phyloP scores from a whole-genome alignment of 1,140 invertebrate species.

The Apis dorsata region DNA sequence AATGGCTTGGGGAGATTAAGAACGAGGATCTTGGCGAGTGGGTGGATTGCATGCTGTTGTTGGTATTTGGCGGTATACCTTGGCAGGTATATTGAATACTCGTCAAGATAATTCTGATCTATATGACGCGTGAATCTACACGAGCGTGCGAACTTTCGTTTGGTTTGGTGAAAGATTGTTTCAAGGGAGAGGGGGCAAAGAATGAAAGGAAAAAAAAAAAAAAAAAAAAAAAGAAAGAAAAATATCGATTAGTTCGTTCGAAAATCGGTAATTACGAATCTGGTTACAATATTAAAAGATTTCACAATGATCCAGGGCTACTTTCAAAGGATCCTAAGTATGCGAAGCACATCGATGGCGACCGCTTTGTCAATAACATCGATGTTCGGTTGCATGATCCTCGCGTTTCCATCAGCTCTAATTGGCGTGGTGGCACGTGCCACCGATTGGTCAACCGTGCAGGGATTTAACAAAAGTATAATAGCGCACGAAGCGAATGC shows the following conservation, averaged over 20 bases:
- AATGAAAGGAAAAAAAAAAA: too few species aligned
- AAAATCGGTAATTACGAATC: neutral
- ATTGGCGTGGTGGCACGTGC: slow-evolving; percentile 87
- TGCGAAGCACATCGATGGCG: slow-evolving; percentile 85
- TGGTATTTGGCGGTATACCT: slow-evolving; percentile 91
- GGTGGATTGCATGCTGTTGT: slow-evolving; percentile 86
- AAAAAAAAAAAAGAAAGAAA: too few species aligned
- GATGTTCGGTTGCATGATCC: slow-evolving; percentile 86
- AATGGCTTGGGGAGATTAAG: slow-evolving; percentile 85
- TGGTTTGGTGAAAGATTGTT: too few species aligned
- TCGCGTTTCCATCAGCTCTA: slow-evolving; percentile 87
- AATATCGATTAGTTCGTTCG: too few species aligned
- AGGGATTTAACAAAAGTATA: slow-evolving; percentile 76
- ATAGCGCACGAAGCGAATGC: slow-evolving; percentile 81
- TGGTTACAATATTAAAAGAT: neutral
- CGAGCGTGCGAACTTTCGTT: too few species aligned
- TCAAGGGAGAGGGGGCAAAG: too few species aligned
- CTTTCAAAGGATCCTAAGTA: slow-evolving; percentile 90
- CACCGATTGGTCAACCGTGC: slow-evolving; percentile 84
- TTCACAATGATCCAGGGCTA: slow-evolving; percentile 83
- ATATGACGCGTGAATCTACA: neutral
- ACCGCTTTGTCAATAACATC: slow-evolving; percentile 88
- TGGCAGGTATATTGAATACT: slow-evolving; percentile 85
- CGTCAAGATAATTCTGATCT: neutral
- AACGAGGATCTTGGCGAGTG: slow-evolving; percentile 83